Base-by-base conservation (phyloP, 2,797 vertebrate species). In the Brachymystax lenok region DNA sequence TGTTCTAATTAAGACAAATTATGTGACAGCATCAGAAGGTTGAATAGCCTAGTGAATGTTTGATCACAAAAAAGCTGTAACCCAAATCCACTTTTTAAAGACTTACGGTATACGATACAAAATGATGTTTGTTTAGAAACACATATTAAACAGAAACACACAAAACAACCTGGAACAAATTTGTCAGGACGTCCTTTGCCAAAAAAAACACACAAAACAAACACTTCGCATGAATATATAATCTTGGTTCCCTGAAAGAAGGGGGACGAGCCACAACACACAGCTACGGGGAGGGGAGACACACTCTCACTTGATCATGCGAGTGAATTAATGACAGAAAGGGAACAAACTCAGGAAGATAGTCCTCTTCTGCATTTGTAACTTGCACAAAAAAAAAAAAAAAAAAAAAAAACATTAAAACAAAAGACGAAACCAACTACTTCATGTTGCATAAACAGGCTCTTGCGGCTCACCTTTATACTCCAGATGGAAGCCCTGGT, bases 401-500 rank as follows among this genome's bases (percentile, higher is more conserved):
- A 0, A 7, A 6, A 19, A 0, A 61, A 1, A 1, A 7, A n/a
- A 6, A 56, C 2, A 33, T 5, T n/a, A n/a, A n/a, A n/a, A n/a
- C n/a, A n/a, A 33, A 33, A 33, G 4, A 5, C 24, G 24, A 24
- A 24, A 24, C 24, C 3, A 54, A 51, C 52, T 4, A 4, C 19
- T 52, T 12, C 16, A 56, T 3, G 21, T 72, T 73, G 19, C n/a
- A 7, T 4, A 66, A 3, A 5, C 2, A 27, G 10, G 12, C 2
- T 28, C 7, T 73, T 78, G 0, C 56, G 69, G 76, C 87, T 95
- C 59, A 99, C 98, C 98, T 97, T 98, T 99, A 87, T 98, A 99
- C 83, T 99, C 97, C 86, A 99, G 89, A 86, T 99, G 98, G 89
- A 99, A 99, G 84, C 98, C 98, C 0, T 96, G 97, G 89, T 98